Evolutionary conservation across 1,140 invertebrate genomes (phyloP).

Genomic region (Drosophila aff.): DNA sequence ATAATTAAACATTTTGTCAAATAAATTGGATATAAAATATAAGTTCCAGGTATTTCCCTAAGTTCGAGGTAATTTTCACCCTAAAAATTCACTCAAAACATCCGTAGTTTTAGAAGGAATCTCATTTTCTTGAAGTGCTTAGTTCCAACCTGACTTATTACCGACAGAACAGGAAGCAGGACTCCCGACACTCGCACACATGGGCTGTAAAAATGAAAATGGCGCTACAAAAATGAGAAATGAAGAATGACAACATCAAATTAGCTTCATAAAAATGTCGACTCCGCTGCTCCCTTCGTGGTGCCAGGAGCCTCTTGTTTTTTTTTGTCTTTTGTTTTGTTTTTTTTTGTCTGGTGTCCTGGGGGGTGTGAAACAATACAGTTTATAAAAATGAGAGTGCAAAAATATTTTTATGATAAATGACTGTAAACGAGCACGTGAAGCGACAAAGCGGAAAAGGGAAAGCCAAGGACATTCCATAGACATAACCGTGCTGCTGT

Average conservation of each 20-base stretch:
- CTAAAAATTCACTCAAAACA: neutral
- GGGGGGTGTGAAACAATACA: conserved; percentile 76
- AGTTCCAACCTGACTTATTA: conserved; percentile 37
- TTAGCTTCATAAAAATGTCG: conserved; percentile 82
- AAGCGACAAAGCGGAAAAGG: conserved; percentile 48
- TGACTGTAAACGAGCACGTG: conserved; percentile 82
- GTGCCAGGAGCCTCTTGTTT: neutral
- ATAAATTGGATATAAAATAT: too few species aligned
- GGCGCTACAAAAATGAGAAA: conserved; percentile 79
- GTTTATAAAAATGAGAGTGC: conserved; percentile 82
- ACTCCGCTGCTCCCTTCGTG: conserved; percentile 18
- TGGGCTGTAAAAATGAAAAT: conserved; percentile 74
- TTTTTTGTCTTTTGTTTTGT: neutral
- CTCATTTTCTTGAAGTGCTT: conserved; percentile 1
- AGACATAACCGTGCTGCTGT: conserved; percentile 80
- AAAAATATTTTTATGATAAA: conserved; percentile 83
- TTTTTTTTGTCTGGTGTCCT: neutral
- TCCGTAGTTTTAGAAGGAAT: accelerated
- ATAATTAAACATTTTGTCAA: too few species aligned
- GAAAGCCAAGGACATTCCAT: conserved; percentile 52
- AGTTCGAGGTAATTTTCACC: neutral
- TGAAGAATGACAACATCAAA: conserved; percentile 83
- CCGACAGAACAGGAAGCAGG: conserved; percentile 7
- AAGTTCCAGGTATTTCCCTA: too few species aligned
- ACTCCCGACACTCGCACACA: conserved; percentile 22